These are phyloP conservation scores for Saccopteryx bilineata DNA, from an alignment of 2,113 vertebrate species.

Conservation along the genomic window DNA sequence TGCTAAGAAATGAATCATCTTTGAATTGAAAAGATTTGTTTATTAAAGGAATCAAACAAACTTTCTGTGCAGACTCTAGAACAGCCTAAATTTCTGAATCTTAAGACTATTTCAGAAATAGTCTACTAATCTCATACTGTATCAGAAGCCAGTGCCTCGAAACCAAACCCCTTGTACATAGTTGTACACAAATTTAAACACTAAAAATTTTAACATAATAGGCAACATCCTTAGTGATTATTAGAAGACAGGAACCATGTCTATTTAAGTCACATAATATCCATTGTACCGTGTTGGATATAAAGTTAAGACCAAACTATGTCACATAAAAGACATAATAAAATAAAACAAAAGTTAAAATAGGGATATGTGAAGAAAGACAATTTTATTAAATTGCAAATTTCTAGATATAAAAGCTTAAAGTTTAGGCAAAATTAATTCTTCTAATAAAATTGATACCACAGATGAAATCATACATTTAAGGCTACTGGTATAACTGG, in stretches of 20 bases:
- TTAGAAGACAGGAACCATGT: neutral
- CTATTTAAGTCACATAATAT: constrained; percentile 26
- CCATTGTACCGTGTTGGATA: neutral
- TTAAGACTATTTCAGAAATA: neutral
- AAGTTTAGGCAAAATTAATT: constrained; percentile 6
- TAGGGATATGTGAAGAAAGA: neutral
- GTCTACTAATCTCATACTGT: neutral
- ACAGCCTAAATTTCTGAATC: neutral
- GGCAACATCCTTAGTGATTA: neutral
- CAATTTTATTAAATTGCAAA: constrained; percentile 35
- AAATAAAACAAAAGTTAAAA: constrained; percentile 19
- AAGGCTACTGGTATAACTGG: constrained; percentile 9
- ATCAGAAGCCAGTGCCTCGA: constrained; percentile 48
- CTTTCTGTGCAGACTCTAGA: constrained; percentile 1
- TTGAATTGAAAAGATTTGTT: constrained; percentile 43
- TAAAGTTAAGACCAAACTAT: constrained; percentile 3
- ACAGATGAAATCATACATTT: constrained; percentile 48
- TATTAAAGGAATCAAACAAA: constrained; percentile 42
- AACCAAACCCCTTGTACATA: neutral
- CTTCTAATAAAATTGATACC: constrained; percentile 28
- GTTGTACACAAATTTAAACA: constrained; percentile 50
- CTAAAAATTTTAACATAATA: constrained; percentile 10
- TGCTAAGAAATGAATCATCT: constrained; percentile 38
- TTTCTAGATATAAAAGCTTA: constrained; percentile 45
- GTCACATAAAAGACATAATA: constrained; percentile 30